These are phyloP conservation scores for Argynnis bischoffii DNA, from an alignment of 2,888 invertebrate species.

Conservation along the genomic window DNA sequence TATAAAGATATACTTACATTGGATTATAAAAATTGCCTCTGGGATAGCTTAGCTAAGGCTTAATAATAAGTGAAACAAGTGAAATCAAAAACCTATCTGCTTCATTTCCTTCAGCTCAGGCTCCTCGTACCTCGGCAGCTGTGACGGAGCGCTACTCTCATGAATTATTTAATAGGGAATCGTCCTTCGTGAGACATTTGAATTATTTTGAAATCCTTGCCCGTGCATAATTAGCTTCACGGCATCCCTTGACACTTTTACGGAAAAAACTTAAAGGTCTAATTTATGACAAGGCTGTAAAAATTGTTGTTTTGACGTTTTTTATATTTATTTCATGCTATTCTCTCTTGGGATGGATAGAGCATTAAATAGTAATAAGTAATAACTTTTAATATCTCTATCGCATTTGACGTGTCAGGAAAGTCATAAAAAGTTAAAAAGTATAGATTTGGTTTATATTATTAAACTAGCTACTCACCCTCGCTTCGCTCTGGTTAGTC, in stretches of 20 bases:
- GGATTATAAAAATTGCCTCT: too few species aligned
- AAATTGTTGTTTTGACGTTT: conserved; percentile 10
- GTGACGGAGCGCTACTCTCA: conserved; percentile 55
- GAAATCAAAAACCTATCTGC: conserved; percentile 57
- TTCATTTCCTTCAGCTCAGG: conserved; percentile 48
- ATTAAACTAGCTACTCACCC: too few species aligned
- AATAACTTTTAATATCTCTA: too few species aligned
- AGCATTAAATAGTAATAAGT: too few species aligned
- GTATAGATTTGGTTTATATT: too few species aligned
- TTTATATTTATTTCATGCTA: neutral
- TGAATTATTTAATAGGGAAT: conserved; percentile 69
- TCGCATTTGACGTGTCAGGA: too few species aligned
- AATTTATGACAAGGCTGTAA: conserved; percentile 10
- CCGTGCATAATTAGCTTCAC: conserved; percentile 64
- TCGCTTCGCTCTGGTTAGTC: too few species aligned
- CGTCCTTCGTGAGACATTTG: conserved; percentile 64
- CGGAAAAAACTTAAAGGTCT: conserved; percentile 11
- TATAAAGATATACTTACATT: too few species aligned
- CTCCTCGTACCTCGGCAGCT: conserved; percentile 53
- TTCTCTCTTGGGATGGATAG: too few species aligned
- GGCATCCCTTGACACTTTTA: conserved; percentile 22
- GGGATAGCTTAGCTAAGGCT: conserved; percentile 3
- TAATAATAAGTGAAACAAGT: conserved; percentile 52
- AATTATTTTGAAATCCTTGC: conserved; percentile 70
- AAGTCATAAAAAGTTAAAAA: too few species aligned